Percentiles rank a stretch among this genome's conserved stretches.
Conservation (phyloP, 2,888 invertebrate species). For the Brachypalpus laphriformis region DNA sequence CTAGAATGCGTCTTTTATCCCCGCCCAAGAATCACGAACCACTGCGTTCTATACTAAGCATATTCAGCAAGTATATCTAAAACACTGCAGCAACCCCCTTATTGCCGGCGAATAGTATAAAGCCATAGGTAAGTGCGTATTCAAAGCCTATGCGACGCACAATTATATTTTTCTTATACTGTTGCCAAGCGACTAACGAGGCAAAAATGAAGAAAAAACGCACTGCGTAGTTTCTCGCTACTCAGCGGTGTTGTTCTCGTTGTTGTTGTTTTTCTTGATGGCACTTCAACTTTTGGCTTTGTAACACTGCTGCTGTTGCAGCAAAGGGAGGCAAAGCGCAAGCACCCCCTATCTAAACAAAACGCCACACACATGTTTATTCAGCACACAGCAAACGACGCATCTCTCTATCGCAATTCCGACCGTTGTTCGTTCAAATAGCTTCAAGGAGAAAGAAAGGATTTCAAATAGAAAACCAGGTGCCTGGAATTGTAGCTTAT, state of each 20-base stretch:
- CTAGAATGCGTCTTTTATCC: constrained; percentile 32
- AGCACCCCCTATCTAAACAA: constrained; percentile 43
- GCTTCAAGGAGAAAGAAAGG: constrained; percentile 57
- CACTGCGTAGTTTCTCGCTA: constrained; percentile 63
- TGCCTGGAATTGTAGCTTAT: constrained; percentile 65
- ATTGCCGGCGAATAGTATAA: constrained; percentile 16
- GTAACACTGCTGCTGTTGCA: constrained; percentile 38
- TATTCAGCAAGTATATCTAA: background rate
- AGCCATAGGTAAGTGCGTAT: constrained; percentile 64
- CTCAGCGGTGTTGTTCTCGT: constrained; percentile 7
- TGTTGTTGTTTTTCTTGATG: constrained; percentile 38
- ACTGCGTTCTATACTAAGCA: too few relatives aligned
- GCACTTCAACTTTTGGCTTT: constrained; percentile 70
- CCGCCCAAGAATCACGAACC: constrained; percentile 18
- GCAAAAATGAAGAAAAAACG: constrained; percentile 33
- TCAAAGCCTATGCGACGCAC: constrained; percentile 59
- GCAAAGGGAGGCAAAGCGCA: constrained; percentile 35
- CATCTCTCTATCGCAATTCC: constrained; percentile 46
- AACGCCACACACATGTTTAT: constrained; percentile 11
- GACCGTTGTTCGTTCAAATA: constrained; percentile 13
- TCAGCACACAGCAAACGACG: constrained; percentile 43
- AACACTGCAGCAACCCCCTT: constrained; percentile 36
- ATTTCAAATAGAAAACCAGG: constrained; percentile 67
- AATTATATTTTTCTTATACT: constrained; percentile 51
- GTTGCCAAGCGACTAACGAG: constrained; percentile 63